Conservation (phyloP, 2,797 vertebrate species). For the Gouania willdenowi region DNA sequence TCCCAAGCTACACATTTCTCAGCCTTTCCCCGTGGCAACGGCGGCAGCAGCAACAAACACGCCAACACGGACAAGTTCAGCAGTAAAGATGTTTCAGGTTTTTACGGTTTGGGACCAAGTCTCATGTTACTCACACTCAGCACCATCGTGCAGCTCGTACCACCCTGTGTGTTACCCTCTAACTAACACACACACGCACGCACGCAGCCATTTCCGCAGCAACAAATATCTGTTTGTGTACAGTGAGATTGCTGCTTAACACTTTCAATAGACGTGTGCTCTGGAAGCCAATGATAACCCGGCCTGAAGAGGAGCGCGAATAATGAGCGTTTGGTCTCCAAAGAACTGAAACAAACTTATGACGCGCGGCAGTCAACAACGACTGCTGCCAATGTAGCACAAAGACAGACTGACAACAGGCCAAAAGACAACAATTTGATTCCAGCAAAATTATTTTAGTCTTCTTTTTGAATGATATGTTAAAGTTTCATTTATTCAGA, state of each 20-base stretch:
- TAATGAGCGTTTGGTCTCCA: constrained; percentile 59
- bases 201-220: constrained; percentile 46
- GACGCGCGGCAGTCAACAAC: constrained; percentile 44
- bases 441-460: too few species aligned
- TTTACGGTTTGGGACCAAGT: constrained; percentile 51
- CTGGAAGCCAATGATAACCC: constrained; percentile 63
- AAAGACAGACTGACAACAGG: background rate
- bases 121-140: constrained; percentile 46
- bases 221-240: constrained; percentile 64
- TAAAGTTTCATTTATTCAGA: too few species aligned
- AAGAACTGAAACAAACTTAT: constrained; percentile 44
- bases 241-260: constrained; percentile 52
- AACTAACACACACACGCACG: constrained; percentile 42
- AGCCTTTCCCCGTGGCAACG: constrained; percentile 60
- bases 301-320: constrained; percentile 36
- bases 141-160: constrained; percentile 28
- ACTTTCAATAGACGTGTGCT: constrained; percentile 58
- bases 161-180: constrained; percentile 49
- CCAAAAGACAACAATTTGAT: background rate
- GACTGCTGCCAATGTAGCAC: background rate
- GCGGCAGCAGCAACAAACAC: constrained; percentile 50
- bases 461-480: too few species aligned
- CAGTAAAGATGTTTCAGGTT: constrained; percentile 57
- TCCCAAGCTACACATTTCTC: constrained; percentile 65
- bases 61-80: constrained; percentile 39